Evolutionary conservation across 30 jellyfish, hydroid and myxozoan species (phyloP).

Genomic region (Mastigias papua): DNA sequence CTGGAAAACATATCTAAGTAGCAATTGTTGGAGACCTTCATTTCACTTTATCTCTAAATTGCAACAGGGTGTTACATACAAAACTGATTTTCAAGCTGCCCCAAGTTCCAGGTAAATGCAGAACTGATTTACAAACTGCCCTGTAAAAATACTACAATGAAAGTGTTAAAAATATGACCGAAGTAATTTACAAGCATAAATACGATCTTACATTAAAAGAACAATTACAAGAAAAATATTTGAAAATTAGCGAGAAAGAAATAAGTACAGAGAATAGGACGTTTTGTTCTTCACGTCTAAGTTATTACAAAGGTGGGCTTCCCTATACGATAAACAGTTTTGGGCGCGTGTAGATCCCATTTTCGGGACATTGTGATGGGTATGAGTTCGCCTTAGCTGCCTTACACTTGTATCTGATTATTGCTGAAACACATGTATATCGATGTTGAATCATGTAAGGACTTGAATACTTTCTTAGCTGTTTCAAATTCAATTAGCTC

Average conservation of each 20-base stretch:
- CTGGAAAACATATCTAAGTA: too few relatives aligned
- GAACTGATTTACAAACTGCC: background rate
- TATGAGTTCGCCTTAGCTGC: constrained; percentile 68
- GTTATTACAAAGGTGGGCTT: background rate
- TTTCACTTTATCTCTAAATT: too few relatives aligned
- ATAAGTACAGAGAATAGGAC: background rate
- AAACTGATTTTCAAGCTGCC: too few relatives aligned
- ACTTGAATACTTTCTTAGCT: background rate
- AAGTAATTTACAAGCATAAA: too few relatives aligned
- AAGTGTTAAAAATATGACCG: background rate
- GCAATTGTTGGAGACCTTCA: too few relatives aligned
- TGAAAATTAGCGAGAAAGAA: background rate
- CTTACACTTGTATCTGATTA: constrained; percentile 57
- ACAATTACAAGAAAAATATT: background rate
- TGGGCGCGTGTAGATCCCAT: background rate
- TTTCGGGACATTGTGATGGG: background rate
- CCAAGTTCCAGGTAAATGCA: background rate
- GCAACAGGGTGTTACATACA: too few relatives aligned
- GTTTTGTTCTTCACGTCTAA: background rate
- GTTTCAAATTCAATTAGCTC: background rate
- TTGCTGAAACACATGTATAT: background rate
- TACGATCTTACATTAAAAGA: background rate
- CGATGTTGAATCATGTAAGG: background rate
- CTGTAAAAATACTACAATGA: background rate
- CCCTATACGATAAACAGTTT: background rate